Evolutionary conservation across 2,888 invertebrate genomes (phyloP).

Genomic region (Caradrina kadenii): DNA sequence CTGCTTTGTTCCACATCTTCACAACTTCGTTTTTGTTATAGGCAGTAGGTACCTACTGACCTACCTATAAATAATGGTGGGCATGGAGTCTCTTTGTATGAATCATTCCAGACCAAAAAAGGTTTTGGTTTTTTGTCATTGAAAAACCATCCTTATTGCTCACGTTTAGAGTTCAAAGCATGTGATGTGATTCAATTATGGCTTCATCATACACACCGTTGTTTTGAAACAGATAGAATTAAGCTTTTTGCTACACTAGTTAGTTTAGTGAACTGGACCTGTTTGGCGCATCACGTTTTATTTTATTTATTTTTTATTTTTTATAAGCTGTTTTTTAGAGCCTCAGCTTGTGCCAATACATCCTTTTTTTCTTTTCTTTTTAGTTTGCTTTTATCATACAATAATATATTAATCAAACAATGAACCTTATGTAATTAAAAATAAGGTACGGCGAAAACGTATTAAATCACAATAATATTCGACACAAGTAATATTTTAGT

Average conservation of each 20-base stretch:
- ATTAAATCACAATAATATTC: too few relatives aligned
- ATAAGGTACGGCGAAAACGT: too few relatives aligned
- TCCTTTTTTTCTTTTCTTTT: too few relatives aligned
- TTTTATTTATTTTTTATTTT: too few relatives aligned
- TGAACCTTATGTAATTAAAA: too few relatives aligned
- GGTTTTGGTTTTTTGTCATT: not conserved
- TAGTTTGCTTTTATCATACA: too few relatives aligned
- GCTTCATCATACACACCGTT: too few relatives aligned
- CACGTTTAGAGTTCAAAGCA: not conserved
- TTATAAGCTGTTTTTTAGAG: too few relatives aligned
- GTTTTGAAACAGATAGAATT: not conserved
- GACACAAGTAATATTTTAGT: slow-evolving; percentile 4
- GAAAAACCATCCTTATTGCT: slow-evolving; percentile 1
- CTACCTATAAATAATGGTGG: slow-evolving; percentile 28
- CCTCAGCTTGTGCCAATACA: too few relatives aligned
- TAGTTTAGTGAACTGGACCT: too few relatives aligned
- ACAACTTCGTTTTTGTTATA: slow-evolving; percentile 19
- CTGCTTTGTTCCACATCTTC: slow-evolving; percentile 36
- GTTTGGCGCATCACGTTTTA: too few relatives aligned
- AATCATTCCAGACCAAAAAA: not conserved
- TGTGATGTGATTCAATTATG: not conserved
- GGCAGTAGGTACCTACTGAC: not conserved
- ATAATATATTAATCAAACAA: too few relatives aligned
- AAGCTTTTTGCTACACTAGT: not conserved
- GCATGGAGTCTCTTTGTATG: not conserved